These are phyloP conservation scores for Calephelis nemesis DNA, from an alignment of 1,140 invertebrate genomes.

Conservation along the genomic window DNA sequence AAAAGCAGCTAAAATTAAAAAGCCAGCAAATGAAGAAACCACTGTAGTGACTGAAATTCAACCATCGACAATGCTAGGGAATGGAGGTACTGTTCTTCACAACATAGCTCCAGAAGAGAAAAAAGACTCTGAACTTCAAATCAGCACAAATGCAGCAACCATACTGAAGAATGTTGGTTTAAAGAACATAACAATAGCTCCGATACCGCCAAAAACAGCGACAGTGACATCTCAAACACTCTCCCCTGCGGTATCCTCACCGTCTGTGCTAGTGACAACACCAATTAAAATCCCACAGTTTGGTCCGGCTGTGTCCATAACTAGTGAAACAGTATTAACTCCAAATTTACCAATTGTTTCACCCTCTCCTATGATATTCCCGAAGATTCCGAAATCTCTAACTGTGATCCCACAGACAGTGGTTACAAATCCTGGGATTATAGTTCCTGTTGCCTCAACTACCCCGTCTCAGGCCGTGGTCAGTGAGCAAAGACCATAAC, in stretches of 20 bases:
- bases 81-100: constrained; percentile 54
- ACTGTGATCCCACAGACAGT: constrained; percentile 86
- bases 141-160: constrained; percentile 55
- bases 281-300: constrained; percentile 54
- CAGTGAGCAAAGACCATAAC: constrained; percentile 54
- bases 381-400: constrained; percentile 87
- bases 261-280: constrained; percentile 45
- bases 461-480: constrained; percentile 26
- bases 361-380: constrained; percentile 65
- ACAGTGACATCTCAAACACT: constrained; percentile 57
- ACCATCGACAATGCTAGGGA: constrained; percentile 51
- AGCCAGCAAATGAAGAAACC: constrained; percentile 39
- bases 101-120: constrained; percentile 48
- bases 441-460: constrained; percentile 39
- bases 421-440: constrained; percentile 78
- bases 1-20: constrained; percentile 56
- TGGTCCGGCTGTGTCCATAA: constrained; percentile 50
- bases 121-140: constrained; percentile 45
- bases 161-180: constrained; percentile 74
- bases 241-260: constrained; percentile 37
- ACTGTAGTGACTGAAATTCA: constrained; percentile 59
- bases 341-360: constrained; percentile 36
- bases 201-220: constrained; percentile 58
- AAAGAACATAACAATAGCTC: constrained; percentile 76
- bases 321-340: constrained; percentile 41